A percentile compares a stretch with the other conserved stretches of the same genome.
These are phyloP conservation scores for Rousettus leschenaultii DNA, from an alignment of 2,113 vertebrate genomes.

Conservation along the genomic window DNA sequence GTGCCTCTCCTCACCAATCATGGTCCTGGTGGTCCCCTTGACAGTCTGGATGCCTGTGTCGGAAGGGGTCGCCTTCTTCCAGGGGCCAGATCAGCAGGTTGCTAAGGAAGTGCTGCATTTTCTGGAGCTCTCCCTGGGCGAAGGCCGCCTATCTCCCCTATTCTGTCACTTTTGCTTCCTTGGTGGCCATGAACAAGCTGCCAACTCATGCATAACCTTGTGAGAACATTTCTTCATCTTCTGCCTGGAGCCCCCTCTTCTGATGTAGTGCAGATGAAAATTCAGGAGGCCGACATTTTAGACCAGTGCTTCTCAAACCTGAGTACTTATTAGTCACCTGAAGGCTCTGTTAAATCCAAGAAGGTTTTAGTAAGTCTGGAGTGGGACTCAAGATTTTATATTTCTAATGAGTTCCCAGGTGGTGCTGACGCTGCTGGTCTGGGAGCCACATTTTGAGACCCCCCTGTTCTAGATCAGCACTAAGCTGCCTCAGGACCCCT, in stretches of 20 bases:
- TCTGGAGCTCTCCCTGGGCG: neutral
- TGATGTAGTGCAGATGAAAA: neutral
- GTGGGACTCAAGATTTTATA: neutral
- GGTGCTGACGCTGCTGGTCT: neutral
- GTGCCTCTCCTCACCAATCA: neutral
- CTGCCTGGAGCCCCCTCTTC: neutral
- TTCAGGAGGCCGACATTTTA: neutral
- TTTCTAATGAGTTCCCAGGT: neutral
- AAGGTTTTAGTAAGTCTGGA: neutral
- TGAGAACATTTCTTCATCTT: neutral
- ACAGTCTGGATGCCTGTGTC: neutral
- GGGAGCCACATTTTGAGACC: neutral
- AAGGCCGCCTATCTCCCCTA: neutral
- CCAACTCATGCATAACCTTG: neutral
- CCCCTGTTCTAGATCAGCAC: neutral
- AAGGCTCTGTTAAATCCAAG: neutral
- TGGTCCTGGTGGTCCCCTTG: fast-evolving
- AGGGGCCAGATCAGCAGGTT: neutral
- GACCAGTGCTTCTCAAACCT: neutral
- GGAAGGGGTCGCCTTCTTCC: neutral
- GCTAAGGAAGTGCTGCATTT: neutral
- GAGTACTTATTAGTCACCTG: too few relatives aligned
- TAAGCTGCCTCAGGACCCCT: neutral
- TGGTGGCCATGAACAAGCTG: neutral
- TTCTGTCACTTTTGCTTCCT: neutral